phyloP scores from a whole-genome alignment of 2,797 vertebrate genomes.

The Mormyrops boulengeri region DNA sequence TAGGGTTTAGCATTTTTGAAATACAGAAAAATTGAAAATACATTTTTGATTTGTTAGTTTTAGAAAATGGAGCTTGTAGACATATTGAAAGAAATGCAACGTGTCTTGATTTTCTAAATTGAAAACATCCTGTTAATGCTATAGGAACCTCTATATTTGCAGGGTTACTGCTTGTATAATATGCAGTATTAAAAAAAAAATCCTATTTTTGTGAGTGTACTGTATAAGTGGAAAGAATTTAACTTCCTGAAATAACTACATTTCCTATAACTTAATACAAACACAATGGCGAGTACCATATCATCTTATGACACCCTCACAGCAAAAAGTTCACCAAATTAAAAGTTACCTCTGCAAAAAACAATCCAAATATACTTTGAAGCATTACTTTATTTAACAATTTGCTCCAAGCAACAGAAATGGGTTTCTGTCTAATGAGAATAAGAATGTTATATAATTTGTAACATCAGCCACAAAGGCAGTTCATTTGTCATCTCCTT shows the following conservation, averaged over 20 bases:
- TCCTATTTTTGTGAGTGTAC: not conserved
- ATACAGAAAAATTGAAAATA: not conserved
- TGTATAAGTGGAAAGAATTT: not conserved
- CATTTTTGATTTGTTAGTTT: not conserved
- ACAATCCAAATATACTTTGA: not conserved
- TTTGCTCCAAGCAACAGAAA: not conserved
- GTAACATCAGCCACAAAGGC: not conserved
- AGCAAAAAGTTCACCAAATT: not conserved
- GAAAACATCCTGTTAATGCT: not conserved
- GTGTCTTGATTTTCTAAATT: not conserved
- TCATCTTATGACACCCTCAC: not conserved
- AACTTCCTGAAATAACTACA: not conserved
- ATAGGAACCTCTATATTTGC: not conserved
- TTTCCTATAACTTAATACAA: not conserved
- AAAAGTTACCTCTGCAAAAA: not conserved
- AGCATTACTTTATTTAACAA: not conserved
- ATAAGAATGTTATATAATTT: not conserved
- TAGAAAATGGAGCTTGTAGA: not conserved
- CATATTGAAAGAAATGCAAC: not conserved
- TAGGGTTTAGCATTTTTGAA: not conserved
- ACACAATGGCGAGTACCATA: not conserved
- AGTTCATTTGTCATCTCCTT: not conserved
- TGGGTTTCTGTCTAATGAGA: not conserved
- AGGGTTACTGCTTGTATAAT: not conserved
- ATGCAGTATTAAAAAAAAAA: not conserved